Evolutionary conservation across 2,888 invertebrate species (phyloP).

Genomic region (Lasioglossum morio): DNA sequence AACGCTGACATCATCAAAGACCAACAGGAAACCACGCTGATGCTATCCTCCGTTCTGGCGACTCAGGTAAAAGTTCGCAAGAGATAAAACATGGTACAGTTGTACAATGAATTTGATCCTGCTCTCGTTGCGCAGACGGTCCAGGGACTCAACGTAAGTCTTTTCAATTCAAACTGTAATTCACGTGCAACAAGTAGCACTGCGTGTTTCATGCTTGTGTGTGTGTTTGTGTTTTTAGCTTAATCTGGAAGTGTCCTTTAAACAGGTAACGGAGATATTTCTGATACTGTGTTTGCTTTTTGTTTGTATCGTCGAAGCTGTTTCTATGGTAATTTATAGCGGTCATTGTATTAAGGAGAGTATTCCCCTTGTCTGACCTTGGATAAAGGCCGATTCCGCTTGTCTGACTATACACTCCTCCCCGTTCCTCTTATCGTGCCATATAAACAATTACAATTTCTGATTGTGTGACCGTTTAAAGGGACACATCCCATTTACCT

Average conservation of each 20-base stretch:
- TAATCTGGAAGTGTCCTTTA: neutral
- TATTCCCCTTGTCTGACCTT: neutral
- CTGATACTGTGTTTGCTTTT: neutral
- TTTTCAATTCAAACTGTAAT: no score
- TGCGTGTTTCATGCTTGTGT: constrained; percentile 16
- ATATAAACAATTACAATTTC: neutral
- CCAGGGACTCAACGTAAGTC: constrained; percentile 40
- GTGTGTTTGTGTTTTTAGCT: constrained; percentile 29
- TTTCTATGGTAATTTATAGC: neutral
- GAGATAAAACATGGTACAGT: fast-evolving
- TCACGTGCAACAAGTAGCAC: neutral
- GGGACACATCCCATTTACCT: neutral
- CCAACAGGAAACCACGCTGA: constrained; percentile 92
- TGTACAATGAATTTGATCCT: neutral
- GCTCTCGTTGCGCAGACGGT: neutral
- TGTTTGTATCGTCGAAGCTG: neutral
- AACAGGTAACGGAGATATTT: constrained; percentile 44
- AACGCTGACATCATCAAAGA: constrained; percentile 97
- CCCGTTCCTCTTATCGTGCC: neutral
- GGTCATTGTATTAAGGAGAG: neutral
- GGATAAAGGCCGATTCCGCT: neutral
- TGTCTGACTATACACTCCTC: neutral
- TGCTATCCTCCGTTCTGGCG: constrained; percentile 90
- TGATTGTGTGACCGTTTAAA: neutral
- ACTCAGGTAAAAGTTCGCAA: constrained; percentile 87